Evolutionary conservation across 1,140 invertebrate genomes (phyloP), one percentile per base, ranked within the genome.

Genomic region (Anoplolepis gracilipes): DNA sequence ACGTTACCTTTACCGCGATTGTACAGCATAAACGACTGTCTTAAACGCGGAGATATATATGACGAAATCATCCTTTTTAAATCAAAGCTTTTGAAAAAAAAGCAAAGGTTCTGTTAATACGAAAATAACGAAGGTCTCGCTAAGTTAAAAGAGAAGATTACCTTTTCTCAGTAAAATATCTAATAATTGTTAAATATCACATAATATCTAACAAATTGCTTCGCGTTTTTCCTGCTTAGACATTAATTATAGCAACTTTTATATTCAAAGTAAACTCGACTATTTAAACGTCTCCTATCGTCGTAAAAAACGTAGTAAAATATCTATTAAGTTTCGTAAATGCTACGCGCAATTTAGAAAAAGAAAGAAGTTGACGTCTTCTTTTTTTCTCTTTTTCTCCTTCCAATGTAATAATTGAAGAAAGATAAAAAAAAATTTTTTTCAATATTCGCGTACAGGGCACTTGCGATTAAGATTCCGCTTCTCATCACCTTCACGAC

Each of bases 241-340:
- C 93, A 93, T 93, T 93, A 94, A 94, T 93, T 93, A 93, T 93
- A 94, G 91, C 92, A 90, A 91, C 92, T 93, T 93, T 93, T 93
- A 93, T 92, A 93, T 93, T 93, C 92, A 92, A 94, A 93, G 92
- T 92, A 92, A n/a, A 91, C 88, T 84, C 84, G 69, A 81, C 30
- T 84, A 49, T 57, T 77, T 25, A 39, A 46, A 39, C 65, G 33
- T 64, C 28, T 61, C 39, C 73, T 53, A 64, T 75, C 46, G 42
- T 42, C 46, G 16, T n/a, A n/a, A 49, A 6, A 49, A 16, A 49
- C 5, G 46, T 49, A 49, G 42, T 46, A 46, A 46, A n/a, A n/a
- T n/a, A n/a, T n/a, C n/a, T 46, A 0, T 13, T 4, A 7, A 7
- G 13, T 16, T 46, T 13, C 42, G 42, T 46, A 46, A 46, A 16